Evolutionary conservation across 2,113 vertebrate species (phyloP), one percentile per base, ranked within the genome.

Genomic region (Vanacampus margaritifer): DNA sequence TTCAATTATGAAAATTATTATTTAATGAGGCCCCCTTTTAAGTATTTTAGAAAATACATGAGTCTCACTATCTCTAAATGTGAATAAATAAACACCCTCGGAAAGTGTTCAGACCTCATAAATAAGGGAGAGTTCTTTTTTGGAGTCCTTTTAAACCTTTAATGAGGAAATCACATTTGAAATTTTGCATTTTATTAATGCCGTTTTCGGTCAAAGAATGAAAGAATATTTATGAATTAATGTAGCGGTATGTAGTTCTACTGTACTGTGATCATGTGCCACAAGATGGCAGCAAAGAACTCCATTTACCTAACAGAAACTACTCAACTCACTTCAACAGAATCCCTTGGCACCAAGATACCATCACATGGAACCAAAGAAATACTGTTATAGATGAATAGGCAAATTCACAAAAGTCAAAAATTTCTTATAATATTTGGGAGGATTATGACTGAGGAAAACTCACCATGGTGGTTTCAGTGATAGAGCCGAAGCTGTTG

Each of bases 401-500:
- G 16, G 17, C 45, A 46, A 46, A 46, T 46, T 46, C 3, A 14
- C 5, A 19, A 46, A 46, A 46, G 45, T 46, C 45, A 19, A n/a
- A n/a, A n/a, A n/a, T n/a, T 17, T 45, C 43, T 23, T n/a, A 9
- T 37, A 57, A 48, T 6, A 14, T 9, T 62, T 24, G 12, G 11
- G 13, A 62, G 13, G 21, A 62, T n/a, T 1, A 4, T 14, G 39
- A 12, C 13, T 1, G 35, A 58, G 16, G 32, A 64, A 39, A 32
- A 67, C 93, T 95, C 89, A 98, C 96, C 96, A 98, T 96, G 8
- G 95, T 96, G 16, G 95, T 98, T 88, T 98, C 94, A 0, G 95
- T 97, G 90, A 98, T 92, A 0, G 96, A 98, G 64, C 95, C 92
- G 0, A 98, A 97, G 86, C 94, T 98, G 90, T 98, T 98, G 89